phyloP scores from a whole-genome alignment of 2,888 invertebrate species.

The Loripinus fragilis region DNA sequence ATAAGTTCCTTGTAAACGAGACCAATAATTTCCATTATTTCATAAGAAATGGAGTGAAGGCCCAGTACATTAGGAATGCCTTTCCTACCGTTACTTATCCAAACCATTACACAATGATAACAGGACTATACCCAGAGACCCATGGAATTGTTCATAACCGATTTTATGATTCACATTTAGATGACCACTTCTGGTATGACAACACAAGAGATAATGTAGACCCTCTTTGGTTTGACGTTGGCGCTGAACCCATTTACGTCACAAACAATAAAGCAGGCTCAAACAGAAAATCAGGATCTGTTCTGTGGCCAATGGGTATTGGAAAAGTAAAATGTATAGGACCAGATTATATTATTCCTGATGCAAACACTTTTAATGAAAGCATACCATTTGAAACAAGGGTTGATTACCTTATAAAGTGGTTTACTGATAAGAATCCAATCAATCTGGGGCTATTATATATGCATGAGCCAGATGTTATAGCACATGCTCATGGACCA shows the following conservation, averaged over 20 bases:
- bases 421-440: slow-evolving; percentile 83
- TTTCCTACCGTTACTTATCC: slow-evolving; percentile 88
- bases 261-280: slow-evolving; percentile 85
- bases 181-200: slow-evolving; percentile 56
- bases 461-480: slow-evolving; percentile 88
- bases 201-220: slow-evolving; percentile 79
- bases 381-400: slow-evolving; percentile 27
- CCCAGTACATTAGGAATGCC: slow-evolving; percentile 84
- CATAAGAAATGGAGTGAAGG: slow-evolving; percentile 85
- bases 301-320: slow-evolving; percentile 89
- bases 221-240: slow-evolving; percentile 82
- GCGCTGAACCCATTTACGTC: slow-evolving; percentile 82
- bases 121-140: slow-evolving; percentile 85
- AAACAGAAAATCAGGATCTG: slow-evolving; percentile 86
- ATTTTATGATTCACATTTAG: slow-evolving; percentile 85
- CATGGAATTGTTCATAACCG: slow-evolving; percentile 88
- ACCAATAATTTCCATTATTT: slow-evolving; percentile 87
- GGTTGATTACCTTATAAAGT: slow-evolving; percentile 70
- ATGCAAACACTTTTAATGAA: slow-evolving; percentile 75
- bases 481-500: slow-evolving; percentile 86
- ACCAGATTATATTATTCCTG: slow-evolving; percentile 59
- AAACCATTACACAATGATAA: slow-evolving; percentile 89
- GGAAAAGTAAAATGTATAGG: slow-evolving; percentile 84
- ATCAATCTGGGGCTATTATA: slow-evolving; percentile 89
- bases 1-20: slow-evolving; percentile 80